Conservation (phyloP, 2,888 invertebrate species). For the Limnephilus rhombicus region DNA sequence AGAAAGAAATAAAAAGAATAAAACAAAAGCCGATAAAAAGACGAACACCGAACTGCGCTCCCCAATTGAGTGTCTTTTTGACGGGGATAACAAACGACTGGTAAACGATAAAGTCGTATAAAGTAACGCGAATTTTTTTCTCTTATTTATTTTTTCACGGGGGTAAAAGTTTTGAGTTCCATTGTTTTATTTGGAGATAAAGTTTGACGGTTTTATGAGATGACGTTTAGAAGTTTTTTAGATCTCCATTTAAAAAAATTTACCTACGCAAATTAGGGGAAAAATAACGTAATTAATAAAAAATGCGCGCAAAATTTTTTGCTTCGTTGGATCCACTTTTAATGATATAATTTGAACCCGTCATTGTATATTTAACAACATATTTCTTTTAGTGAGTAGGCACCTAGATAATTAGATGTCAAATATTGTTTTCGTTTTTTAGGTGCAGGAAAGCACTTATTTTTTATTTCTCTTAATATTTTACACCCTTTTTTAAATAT, state of each 20-base stretch:
- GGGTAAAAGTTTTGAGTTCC: neutral
- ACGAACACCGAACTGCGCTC: neutral
- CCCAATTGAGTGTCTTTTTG: conserved; percentile 31
- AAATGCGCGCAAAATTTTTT: too few relatives aligned
- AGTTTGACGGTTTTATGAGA: neutral
- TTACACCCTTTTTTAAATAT: too few relatives aligned
- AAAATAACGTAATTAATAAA: too few relatives aligned
- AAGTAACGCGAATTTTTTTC: neutral
- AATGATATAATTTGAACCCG: too few relatives aligned
- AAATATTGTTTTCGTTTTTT: too few relatives aligned
- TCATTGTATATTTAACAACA: too few relatives aligned
- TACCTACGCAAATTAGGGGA: too few relatives aligned
- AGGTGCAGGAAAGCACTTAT: too few relatives aligned
- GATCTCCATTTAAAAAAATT: neutral
- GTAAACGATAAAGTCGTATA: neutral
- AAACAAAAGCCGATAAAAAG: conserved; percentile 31
- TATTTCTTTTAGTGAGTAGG: too few relatives aligned
- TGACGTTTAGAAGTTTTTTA: neutral
- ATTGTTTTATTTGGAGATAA: neutral
- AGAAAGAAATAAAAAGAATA: conserved; percentile 15
- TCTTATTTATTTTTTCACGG: conserved; percentile 1
- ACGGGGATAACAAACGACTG: conserved; percentile 5
- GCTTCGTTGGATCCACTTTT: too few relatives aligned
- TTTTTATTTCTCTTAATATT: too few relatives aligned
- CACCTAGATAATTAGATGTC: too few relatives aligned